Percentiles rank a stretch among this genome's conserved stretches.
phyloP scores from a whole-genome alignment of 2,888 invertebrate species.

The Eristalinus aeneus region DNA sequence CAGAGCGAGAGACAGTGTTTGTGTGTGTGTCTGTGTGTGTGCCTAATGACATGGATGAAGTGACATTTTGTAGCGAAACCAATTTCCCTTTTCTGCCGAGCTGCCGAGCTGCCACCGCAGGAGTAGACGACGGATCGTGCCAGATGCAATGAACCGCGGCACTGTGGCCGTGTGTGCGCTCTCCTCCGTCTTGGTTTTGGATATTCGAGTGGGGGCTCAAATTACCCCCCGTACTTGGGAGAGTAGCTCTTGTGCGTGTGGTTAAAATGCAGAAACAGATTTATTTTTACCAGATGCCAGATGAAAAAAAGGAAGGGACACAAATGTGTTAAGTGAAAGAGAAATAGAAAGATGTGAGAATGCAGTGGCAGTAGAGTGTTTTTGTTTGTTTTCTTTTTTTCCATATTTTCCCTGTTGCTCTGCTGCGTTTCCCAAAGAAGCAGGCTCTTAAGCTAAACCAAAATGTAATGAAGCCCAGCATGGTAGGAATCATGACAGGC shows the following conservation, averaged over 20 bases:
- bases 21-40: slow-evolving; percentile 8
- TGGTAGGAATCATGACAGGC: slow-evolving; percentile 67
- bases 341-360: neutral
- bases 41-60: slow-evolving; percentile 68
- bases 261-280: slow-evolving; percentile 72
- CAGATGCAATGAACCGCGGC: slow-evolving; percentile 65
- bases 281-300: slow-evolving; percentile 28
- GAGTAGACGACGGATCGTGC: slow-evolving; percentile 65
- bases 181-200: neutral
- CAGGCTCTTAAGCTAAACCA: slow-evolving; percentile 45
- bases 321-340: neutral
- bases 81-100: neutral
- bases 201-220: slow-evolving; percentile 58
- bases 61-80: slow-evolving; percentile 54
- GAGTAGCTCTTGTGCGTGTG: slow-evolving; percentile 74
- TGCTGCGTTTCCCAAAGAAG: slow-evolving; percentile 3
- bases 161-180: slow-evolving; percentile 33
- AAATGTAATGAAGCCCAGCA: slow-evolving; percentile 56
- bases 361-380: slow-evolving; percentile 25
- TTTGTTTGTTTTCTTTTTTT: slow-evolving; percentile 2
- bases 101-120: slow-evolving; percentile 39
- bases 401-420: neutral
- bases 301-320: neutral
- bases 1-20: neutral
- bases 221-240: slow-evolving; percentile 57